Conservation (phyloP, 2,113 vertebrate genomes). For the Butorides virescens region DNA sequence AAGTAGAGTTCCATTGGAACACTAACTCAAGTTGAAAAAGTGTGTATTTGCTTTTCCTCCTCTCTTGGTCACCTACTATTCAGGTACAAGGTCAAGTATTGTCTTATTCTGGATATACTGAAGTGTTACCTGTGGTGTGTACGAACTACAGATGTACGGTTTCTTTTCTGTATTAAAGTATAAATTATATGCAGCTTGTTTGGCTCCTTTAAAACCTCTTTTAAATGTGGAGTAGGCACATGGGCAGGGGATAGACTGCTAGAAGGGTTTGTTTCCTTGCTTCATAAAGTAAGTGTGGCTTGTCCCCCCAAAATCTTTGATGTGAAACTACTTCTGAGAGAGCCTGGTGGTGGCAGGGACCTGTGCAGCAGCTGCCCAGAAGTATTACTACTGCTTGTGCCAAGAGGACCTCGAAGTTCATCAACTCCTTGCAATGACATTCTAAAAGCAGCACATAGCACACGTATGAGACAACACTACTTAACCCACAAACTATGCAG, state of each 20-base stretch:
- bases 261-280: not conserved
- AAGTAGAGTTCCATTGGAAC: not conserved
- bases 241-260: not conserved
- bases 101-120: slow-evolving; percentile 14
- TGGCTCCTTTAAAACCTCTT: not conserved
- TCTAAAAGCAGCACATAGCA: not conserved
- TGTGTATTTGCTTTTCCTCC: not conserved
- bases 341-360: not conserved
- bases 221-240: not conserved
- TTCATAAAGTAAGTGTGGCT: not conserved
- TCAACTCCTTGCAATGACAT: not conserved
- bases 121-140: slow-evolving; percentile 63
- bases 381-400: not conserved
- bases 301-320: not conserved
- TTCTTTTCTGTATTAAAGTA: slow-evolving; percentile 72
- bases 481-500: not conserved
- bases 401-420: not conserved
- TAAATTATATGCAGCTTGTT: not conserved
- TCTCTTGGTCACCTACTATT: not conserved
- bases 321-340: too few species aligned
- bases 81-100: slow-evolving; percentile 16
- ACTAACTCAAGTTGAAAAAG: not conserved
- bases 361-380: not conserved
- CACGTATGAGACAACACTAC: not conserved
- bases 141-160: slow-evolving; percentile 26